Evolutionary conservation across 2,113 vertebrate genomes (phyloP).

Genomic region (Machaerirhynchus nigripectus): DNA sequence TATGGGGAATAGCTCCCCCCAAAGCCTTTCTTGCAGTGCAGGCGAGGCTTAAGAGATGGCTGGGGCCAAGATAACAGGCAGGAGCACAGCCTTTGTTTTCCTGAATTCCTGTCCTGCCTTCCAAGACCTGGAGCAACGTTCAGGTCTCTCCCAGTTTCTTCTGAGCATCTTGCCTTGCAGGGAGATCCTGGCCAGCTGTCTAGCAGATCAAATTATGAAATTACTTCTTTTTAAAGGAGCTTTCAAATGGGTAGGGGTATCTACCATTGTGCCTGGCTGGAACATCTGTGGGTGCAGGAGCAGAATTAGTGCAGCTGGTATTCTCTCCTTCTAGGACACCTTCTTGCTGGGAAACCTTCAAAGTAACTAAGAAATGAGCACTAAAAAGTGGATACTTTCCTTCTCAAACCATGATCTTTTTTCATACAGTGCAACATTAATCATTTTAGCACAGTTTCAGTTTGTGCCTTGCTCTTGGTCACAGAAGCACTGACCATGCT

Average conservation of each 20-base stretch:
- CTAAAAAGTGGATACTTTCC: background rate
- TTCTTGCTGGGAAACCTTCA: background rate
- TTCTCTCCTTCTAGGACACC: background rate
- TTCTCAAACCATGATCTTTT: background rate
- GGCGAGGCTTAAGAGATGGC: background rate
- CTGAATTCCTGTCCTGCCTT: background rate
- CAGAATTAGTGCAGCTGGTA: background rate
- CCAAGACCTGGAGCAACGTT: background rate
- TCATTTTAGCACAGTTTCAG: background rate
- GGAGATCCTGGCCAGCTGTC: background rate
- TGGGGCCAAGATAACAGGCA: background rate
- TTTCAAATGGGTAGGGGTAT: background rate
- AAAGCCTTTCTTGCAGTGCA: background rate
- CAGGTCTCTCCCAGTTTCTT: background rate
- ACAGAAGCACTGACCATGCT: background rate
- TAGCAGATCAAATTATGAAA: background rate
- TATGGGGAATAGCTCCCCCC: background rate
- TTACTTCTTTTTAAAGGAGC: background rate
- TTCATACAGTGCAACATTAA: background rate
- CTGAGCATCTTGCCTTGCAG: background rate
- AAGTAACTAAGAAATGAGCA: background rate
- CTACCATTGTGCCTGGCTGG: fast-evolving
- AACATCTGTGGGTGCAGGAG: background rate
- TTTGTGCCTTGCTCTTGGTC: background rate
- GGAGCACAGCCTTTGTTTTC: background rate